Percentiles rank a stretch among this genome's conserved stretches.
Evolutionary conservation across 2,113 vertebrate species (phyloP).

Genomic region (Xenopus borealis): DNA sequence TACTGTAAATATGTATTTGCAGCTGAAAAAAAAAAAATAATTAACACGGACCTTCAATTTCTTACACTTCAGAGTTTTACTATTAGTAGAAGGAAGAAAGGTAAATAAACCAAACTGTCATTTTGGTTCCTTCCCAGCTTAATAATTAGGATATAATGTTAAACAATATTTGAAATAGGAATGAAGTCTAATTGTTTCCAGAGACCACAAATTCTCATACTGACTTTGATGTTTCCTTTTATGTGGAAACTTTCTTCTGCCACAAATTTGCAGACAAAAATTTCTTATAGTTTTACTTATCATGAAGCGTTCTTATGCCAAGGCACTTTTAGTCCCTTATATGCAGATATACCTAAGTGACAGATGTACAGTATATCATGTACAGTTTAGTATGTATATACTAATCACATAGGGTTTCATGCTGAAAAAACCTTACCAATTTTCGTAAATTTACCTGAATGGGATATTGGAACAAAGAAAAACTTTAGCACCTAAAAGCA

Average conservation of each 20-base stretch:
- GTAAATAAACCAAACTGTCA: slow-evolving; percentile 11
- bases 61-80: background rate
- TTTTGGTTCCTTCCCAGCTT: slow-evolving; percentile 1
- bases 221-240: slow-evolving; percentile 5
- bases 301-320: too few relatives aligned
- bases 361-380: too few relatives aligned
- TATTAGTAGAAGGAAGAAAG: background rate
- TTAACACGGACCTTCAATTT: slow-evolving; percentile 7
- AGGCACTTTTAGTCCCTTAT: too few relatives aligned
- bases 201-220: background rate
- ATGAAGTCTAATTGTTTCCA: slow-evolving; percentile 23
- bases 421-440: too few relatives aligned
- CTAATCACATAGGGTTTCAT: too few relatives aligned
- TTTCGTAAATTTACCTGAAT: too few relatives aligned
- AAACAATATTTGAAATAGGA: slow-evolving; percentile 18
- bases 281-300: too few relatives aligned
- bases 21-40: slow-evolving; percentile 13
- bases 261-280: too few relatives aligned
- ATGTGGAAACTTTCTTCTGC: background rate
- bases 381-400: too few relatives aligned
- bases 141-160: slow-evolving; percentile 13
- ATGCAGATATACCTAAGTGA: too few relatives aligned
- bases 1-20: background rate
- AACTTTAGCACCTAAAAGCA: too few relatives aligned
- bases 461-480: too few relatives aligned